phyloP scores from a whole-genome alignment of 1,140 invertebrate genomes.

The Drosophila setifemur region DNA sequence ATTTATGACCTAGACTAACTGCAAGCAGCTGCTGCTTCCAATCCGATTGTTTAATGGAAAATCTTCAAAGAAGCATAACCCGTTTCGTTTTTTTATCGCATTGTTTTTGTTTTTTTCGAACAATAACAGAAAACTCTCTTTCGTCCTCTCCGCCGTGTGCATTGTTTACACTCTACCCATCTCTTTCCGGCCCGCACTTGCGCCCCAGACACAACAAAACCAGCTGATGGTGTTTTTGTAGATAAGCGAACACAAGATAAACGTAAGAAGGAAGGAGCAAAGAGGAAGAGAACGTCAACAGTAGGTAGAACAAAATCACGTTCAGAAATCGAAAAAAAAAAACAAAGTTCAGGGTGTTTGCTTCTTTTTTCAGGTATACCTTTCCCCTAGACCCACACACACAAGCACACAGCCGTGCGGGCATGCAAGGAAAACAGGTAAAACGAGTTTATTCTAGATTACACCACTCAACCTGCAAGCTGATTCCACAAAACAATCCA shows the following conservation, averaged over 20 bases:
- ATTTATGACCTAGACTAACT: constrained; percentile 71
- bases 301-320: constrained; percentile 50
- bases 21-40: constrained; percentile 30
- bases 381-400: constrained; percentile 23
- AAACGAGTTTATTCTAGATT: constrained; percentile 69
- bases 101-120: background rate
- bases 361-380: constrained; percentile 28
- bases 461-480: constrained; percentile 38
- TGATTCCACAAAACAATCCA: constrained; percentile 28
- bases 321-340: constrained; percentile 11
- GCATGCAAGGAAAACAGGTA: constrained; percentile 48
- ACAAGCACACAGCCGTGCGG: constrained; percentile 23
- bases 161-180: constrained; percentile 26
- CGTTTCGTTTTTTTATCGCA: constrained; percentile 40
- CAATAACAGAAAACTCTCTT: constrained; percentile 10
- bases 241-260: no score
- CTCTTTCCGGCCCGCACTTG: constrained; percentile 23
- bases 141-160: constrained; percentile 3
- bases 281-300: constrained; percentile 40
- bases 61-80: constrained; percentile 40
- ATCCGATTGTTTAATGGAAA: constrained; percentile 53
- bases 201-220: constrained; percentile 67
- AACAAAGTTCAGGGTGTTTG: constrained; percentile 22
- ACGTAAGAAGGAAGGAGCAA: no score
- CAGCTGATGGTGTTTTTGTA: constrained; percentile 76